Evolutionary conservation across 2,113 vertebrate species (phyloP), one percentile per base, ranked within the genome.

Genomic region (Phylloscopus trochiloides): DNA sequence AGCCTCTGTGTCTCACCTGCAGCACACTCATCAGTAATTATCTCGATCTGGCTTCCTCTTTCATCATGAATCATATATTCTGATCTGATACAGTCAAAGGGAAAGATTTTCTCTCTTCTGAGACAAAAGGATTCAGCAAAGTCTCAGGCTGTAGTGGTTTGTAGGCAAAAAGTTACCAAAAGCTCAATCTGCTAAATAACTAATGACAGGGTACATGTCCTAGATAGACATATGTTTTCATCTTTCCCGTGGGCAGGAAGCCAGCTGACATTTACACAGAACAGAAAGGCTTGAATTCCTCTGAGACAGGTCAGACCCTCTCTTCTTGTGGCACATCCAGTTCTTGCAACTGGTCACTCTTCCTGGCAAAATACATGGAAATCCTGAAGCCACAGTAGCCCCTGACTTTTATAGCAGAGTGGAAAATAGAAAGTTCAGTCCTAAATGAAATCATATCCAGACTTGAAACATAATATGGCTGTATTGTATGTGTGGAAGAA

Each of bases 151-250:
- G 24, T 14, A 75, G 57, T 29, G 51, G 73, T 70, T 94, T 92
- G 36, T 43, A 80, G 51, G 55, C 51, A 94, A 91, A 86, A 77
- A 90, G 34, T 50, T 86, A 92, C 26, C 54, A 66, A 26, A 85
- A 93, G 29, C 80, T 59, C 32, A 58, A 73, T 73, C 59, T 66
- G 67, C 71, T 92, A 61, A 88, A 83, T 73, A 92, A 73, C 78
- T 94, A 70, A 80, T 88, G 63, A 22, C 38, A 71, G 72, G 32
- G 45, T 80, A 38, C 20, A 5, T 76, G 88, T 67, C 86, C 90
- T 66, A 92, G 83, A 88, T 43, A 96, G 72, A 71, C 91, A 92
- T 86, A 88, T 58, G 91, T 91, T 95, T 76, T 54, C 59, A 67
- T 80, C 43, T 83, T 70, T 73, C 42, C 61, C 0, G 7, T 50